These are phyloP conservation scores for Esox lucius DNA, from an alignment of 2,797 vertebrate species.

Conservation along the genomic window DNA sequence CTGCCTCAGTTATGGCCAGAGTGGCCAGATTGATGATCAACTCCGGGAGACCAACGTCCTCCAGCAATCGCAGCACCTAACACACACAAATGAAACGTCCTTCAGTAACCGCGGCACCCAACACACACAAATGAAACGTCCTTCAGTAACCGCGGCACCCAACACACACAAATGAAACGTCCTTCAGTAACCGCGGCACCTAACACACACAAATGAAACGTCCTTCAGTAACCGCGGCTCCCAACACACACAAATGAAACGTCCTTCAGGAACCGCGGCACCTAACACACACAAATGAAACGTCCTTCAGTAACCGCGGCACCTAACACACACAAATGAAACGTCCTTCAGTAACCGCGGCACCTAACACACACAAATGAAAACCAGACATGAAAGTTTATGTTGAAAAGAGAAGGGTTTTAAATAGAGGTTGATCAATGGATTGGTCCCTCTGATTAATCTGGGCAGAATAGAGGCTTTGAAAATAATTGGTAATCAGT, in stretches of 20 bases:
- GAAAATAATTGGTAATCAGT: no score
- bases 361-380: not conserved
- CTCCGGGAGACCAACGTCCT: slow-evolving; percentile 87
- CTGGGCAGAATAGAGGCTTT: no score
- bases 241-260: not conserved
- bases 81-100: not conserved
- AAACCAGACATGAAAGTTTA: no score
- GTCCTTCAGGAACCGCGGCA: no score
- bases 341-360: no score
- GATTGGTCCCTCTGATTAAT: no score
- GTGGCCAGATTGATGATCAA: slow-evolving; percentile 88
- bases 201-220: not conserved
- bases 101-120: not conserved
- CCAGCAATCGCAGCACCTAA: slow-evolving; percentile 88
- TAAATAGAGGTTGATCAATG: no score
- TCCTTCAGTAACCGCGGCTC: no score
- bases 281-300: not conserved
- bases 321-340: not conserved
- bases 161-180: not conserved
- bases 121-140: not conserved
- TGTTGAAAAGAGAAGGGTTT: no score
- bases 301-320: no score
- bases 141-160: no score
- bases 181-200: no score
- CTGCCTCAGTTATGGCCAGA: slow-evolving; percentile 83